Conservation (phyloP, 2,113 vertebrate genomes). For the Carassius gibelio region DNA sequence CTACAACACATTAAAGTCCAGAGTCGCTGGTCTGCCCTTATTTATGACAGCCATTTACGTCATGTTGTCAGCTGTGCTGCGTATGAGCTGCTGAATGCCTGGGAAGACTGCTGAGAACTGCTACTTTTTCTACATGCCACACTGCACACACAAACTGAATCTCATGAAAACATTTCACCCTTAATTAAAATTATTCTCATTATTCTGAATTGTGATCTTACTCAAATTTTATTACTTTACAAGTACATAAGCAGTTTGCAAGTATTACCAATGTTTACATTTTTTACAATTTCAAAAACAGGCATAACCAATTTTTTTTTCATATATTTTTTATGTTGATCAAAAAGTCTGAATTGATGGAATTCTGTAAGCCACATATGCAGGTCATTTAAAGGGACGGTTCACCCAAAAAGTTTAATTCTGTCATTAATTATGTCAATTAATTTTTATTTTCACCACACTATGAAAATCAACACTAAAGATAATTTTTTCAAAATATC, state of each 20-base stretch:
- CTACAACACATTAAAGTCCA: conserved; percentile 9
- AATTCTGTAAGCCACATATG: neutral
- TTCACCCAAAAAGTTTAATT: too few species aligned
- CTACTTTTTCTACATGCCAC: neutral
- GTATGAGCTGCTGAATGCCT: neutral
- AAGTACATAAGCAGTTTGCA: neutral
- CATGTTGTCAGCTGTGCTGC: neutral
- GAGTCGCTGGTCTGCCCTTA: neutral
- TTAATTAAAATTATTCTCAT: too few species aligned
- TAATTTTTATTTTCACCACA: too few species aligned
- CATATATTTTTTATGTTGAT: neutral
- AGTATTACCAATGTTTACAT: neutral
- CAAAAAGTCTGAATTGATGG: neutral
- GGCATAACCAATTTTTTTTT: neutral
- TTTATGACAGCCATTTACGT: neutral
- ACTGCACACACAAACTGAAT: neutral
- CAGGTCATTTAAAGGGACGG: too few species aligned
- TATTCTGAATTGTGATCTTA: neutral
- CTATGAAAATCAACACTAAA: too few species aligned
- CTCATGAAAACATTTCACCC: neutral
- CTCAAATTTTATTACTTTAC: neutral
- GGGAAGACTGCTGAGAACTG: conserved; percentile 3
- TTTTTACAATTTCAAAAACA: neutral
- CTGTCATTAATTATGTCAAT: too few species aligned
- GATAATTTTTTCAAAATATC: too few species aligned